phyloP scores from a whole-genome alignment of 2,888 invertebrate genomes.

The Pollenia griseotomentosa region DNA sequence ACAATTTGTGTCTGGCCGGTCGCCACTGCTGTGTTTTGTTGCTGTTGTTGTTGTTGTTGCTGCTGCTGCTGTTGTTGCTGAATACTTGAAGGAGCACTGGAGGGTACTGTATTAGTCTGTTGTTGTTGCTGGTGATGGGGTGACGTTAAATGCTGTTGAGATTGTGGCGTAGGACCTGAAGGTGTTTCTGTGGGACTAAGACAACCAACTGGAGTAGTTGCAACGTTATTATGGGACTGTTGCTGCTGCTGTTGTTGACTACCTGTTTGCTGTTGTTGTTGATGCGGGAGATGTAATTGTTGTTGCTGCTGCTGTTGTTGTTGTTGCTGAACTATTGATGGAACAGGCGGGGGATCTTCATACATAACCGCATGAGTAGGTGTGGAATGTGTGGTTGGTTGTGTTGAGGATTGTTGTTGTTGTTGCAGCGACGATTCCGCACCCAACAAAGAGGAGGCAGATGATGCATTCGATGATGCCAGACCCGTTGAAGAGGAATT shows the following conservation, averaged over 20 bases:
- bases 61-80: constrained; percentile 80
- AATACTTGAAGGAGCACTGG: constrained; percentile 81
- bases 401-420: constrained; percentile 70
- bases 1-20: constrained; percentile 84
- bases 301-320: constrained; percentile 79
- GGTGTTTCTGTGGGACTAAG: constrained; percentile 82
- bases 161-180: constrained; percentile 78
- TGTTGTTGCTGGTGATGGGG: constrained; percentile 80
- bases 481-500: constrained; percentile 71
- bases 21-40: constrained; percentile 84
- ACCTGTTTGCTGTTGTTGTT: constrained; percentile 74
- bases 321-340: constrained; percentile 81
- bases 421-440: constrained; percentile 73
- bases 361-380: constrained; percentile 86
- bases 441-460: constrained; percentile 71
- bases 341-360: constrained; percentile 84
- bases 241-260: constrained; percentile 79
- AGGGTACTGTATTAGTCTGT: constrained; percentile 80
- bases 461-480: constrained; percentile 68
- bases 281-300: constrained; percentile 78
- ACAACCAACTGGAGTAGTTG: constrained; percentile 80
- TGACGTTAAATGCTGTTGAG: constrained; percentile 79
- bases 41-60: constrained; percentile 78
- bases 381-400: constrained; percentile 85
- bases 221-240: constrained; percentile 80